These are phyloP conservation scores for Cochlearius cochlearius DNA, from an alignment of 2,113 vertebrate genomes.

Conservation along the genomic window DNA sequence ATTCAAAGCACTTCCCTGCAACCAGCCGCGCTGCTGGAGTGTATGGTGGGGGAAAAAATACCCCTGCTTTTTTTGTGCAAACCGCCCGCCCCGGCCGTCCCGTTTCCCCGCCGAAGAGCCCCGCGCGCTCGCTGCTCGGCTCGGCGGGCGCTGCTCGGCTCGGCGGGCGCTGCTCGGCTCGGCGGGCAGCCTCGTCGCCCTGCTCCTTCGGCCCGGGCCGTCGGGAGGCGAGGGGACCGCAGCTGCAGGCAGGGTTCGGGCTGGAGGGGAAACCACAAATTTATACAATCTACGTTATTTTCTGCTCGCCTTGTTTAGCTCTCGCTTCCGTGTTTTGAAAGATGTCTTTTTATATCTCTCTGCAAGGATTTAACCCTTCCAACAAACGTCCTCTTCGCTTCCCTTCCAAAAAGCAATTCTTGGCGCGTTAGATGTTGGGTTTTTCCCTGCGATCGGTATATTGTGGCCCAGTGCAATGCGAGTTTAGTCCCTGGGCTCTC, in stretches of 20 bases:
- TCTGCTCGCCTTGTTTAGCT: conserved; percentile 24
- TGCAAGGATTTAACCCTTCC: not conserved
- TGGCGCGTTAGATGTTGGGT: accelerated
- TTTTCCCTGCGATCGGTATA: not conserved
- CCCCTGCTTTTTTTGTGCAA: not conserved
- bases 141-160: too few relatives aligned
- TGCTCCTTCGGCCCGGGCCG: accelerated
- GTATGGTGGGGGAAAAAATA: too few relatives aligned
- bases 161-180: not conserved
- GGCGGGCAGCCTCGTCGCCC: not conserved
- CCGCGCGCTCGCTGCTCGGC: accelerated
- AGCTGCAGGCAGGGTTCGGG: conserved; percentile 7
- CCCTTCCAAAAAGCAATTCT: not conserved
- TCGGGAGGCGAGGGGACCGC: accelerated
- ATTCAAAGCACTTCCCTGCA: not conserved
- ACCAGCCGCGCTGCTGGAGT: not conserved
- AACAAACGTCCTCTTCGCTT: not conserved
- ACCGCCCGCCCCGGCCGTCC: not conserved
- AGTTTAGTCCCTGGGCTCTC: not conserved
- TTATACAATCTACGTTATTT: conserved; percentile 37
- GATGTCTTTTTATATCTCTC: not conserved
- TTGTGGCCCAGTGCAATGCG: not conserved
- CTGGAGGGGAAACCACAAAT: conserved; percentile 3
- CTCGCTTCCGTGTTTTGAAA: conserved; percentile 24
- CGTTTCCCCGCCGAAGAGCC: not conserved